These are phyloP conservation scores for Noctua fimbriata DNA, from an alignment of 2,888 invertebrate genomes.

Conservation along the genomic window DNA sequence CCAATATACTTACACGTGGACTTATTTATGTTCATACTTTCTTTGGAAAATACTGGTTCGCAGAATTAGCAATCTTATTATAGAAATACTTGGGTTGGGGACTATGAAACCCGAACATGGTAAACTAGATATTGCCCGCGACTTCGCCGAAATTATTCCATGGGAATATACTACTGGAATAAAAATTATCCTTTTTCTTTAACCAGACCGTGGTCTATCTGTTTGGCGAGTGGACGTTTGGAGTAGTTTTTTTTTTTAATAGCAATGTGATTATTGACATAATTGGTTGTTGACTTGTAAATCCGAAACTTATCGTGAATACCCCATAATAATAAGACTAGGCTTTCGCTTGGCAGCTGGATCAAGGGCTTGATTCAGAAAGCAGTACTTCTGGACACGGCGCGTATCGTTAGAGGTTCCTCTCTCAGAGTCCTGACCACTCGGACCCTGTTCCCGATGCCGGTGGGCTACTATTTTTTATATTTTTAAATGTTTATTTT, in stretches of 20 bases:
- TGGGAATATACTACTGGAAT: neutral
- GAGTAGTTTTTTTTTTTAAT: too few relatives aligned
- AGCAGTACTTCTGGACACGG: too few relatives aligned
- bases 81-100: neutral
- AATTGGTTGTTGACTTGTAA: neutral
- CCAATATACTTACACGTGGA: conserved; percentile 19
- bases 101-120: neutral
- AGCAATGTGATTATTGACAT: neutral
- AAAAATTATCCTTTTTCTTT: neutral
- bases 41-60: neutral
- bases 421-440: too few relatives aligned
- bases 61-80: neutral
- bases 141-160: too few relatives aligned
- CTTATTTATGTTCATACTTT: neutral
- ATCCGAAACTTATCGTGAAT: neutral
- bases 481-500: too few relatives aligned
- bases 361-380: too few relatives aligned
- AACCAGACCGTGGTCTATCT: neutral
- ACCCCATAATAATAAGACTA: neutral
- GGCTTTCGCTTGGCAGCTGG: too few relatives aligned
- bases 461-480: too few relatives aligned
- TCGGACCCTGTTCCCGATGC: too few relatives aligned
- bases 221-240: too few relatives aligned
- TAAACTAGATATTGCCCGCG: neutral
- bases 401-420: too few relatives aligned